Base-by-base conservation (phyloP, 2,888 invertebrate genomes). In the Stratiomys singularior region DNA sequence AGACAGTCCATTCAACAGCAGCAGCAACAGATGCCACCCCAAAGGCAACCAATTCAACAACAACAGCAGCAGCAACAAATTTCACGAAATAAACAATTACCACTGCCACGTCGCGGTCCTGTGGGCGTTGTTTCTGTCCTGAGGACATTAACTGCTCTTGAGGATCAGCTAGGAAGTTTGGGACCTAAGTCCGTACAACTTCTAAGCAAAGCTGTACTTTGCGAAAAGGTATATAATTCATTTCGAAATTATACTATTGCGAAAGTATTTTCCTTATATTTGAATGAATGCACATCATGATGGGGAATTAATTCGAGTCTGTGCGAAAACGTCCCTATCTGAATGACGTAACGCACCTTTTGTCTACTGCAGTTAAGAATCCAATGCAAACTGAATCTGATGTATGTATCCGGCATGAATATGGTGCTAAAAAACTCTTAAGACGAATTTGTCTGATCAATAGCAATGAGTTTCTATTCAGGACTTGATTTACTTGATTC, bases 121-220 rank as follows among this genome's bases (percentile, higher is more conserved):
- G 78, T 79, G 56, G 76, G 80, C 60, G 78, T 80, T 76, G 77
- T 80, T 44, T 79, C 79, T 23, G 76, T 76, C 2, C 47, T 80
- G 18, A 71, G 80, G 76, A 76, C 79, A n/a, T 64, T 80, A 60
- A 79, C 79, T 21, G 79, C 80, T 60, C 78, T 80, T 77, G 79
- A 80, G 76, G 78, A 79, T 74, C 79, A 78, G 44, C 77, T 80
- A 74, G 80, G 80, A 60, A 80, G 78, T 63, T 77, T 80, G 44
- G 80, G 80, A 64, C 79, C 80, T 30, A 77, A 77, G 76, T 79
- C 79, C 71, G 78, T 80, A 60, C 77, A 80, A 63, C 77, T 79
- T 25, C 67, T 80, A 77, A 69, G 78, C 64, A 72, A 76, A 78
- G 78, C 80, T 46, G 71, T 79, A 64, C 67, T 80, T 58, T 72